Percentiles rank a stretch among this genome's conserved stretches.
phyloP scores from a whole-genome alignment of 2,113 vertebrate genomes.

The Barnardius zonarius region DNA sequence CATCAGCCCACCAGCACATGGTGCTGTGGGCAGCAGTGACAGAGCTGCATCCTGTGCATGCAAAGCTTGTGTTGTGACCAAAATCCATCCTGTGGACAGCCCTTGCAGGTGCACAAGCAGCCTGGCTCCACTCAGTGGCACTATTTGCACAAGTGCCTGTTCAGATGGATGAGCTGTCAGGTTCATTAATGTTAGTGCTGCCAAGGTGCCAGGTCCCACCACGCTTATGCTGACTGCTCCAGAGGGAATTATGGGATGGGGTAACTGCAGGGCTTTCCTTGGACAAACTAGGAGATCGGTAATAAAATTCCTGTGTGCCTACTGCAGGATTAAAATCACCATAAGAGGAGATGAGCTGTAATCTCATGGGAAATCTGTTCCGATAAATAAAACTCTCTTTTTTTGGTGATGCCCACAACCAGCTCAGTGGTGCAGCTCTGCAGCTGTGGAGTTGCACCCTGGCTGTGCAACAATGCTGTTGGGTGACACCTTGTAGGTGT shows the following conservation, averaged over 20 bases:
- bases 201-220: neutral
- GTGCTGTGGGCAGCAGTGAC: fast-evolving
- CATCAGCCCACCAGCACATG: fast-evolving
- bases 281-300: fast-evolving
- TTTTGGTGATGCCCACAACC: neutral
- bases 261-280: neutral
- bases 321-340: neutral
- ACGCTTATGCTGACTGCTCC: no score
- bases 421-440: neutral
- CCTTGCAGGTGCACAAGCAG: neutral
- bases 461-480: fast-evolving
- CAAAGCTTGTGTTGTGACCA: neutral
- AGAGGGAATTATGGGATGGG: no score
- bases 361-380: neutral
- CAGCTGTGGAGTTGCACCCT: neutral
- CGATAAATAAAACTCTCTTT: neutral
- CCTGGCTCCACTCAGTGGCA: neutral
- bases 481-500: fast-evolving
- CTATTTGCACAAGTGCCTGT: neutral
- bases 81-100: neutral
- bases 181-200: neutral
- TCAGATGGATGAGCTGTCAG: neutral
- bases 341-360: neutral
- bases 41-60: fast-evolving
- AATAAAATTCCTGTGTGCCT: neutral